A percentile compares a stretch with the other conserved stretches of the same genome.
Conservation (phyloP, 1,140 invertebrate species). For the Potamilus streckersoni region DNA sequence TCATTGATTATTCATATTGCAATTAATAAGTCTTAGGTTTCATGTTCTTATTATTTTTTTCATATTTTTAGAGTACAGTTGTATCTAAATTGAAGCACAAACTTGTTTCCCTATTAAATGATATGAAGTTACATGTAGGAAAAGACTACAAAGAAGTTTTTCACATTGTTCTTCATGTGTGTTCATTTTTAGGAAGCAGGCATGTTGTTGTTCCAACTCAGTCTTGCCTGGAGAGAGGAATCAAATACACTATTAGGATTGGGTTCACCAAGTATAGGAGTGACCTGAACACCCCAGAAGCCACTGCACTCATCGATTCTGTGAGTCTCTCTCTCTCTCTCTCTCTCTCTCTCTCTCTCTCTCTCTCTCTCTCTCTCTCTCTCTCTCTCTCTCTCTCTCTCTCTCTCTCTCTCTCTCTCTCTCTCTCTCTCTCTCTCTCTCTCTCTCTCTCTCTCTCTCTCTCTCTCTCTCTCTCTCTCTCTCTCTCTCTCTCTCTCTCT, state of each 20-base stretch:
- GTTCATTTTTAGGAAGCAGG: slow-evolving; percentile 71
- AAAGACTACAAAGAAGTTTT: too few relatives aligned
- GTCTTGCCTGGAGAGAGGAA: slow-evolving; percentile 89
- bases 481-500: slow-evolving; percentile 26
- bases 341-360: slow-evolving; percentile 8
- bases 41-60: too few relatives aligned
- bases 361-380: slow-evolving; percentile 10
- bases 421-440: slow-evolving; percentile 12
- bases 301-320: slow-evolving; percentile 93
- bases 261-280: slow-evolving; percentile 77
- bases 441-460: slow-evolving; percentile 11
- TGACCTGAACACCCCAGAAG: slow-evolving; percentile 77
- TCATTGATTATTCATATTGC: too few relatives aligned
- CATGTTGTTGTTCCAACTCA: slow-evolving; percentile 80
- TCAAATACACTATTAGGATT: slow-evolving; percentile 87
- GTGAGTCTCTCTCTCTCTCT: slow-evolving; percentile 69
- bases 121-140: too few relatives aligned
- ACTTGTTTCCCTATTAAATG: too few relatives aligned
- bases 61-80: too few relatives aligned
- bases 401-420: slow-evolving; percentile 26
- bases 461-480: slow-evolving; percentile 11
- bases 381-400: slow-evolving; percentile 11
- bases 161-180: too few relatives aligned
- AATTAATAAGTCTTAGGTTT: too few relatives aligned
- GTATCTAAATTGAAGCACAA: too few relatives aligned